Conservation (phyloP, 2,113 vertebrate genomes). For the Oncorhynchus mykiss region DNA sequence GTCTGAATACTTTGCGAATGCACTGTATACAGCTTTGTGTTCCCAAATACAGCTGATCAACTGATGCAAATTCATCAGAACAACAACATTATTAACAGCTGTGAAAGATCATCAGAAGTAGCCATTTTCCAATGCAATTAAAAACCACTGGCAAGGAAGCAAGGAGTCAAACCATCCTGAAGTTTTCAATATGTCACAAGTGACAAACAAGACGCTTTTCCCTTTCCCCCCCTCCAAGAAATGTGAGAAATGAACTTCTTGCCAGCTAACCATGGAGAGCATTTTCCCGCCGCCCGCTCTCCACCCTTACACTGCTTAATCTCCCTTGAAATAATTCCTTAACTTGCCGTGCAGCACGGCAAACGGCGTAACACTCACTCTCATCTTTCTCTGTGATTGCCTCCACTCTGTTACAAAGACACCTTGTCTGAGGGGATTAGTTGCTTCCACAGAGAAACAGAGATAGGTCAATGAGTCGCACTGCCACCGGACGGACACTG, state of each 20-base stretch:
- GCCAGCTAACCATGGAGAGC: conserved; percentile 46
- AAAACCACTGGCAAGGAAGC: conserved; percentile 34
- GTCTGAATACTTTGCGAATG: too few species aligned
- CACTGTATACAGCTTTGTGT: too few species aligned
- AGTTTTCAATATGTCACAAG: conserved; percentile 30
- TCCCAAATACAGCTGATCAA: not conserved
- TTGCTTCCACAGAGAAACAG: conserved; percentile 34
- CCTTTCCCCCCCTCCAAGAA: conserved; percentile 35
- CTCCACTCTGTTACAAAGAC: conserved; percentile 55
- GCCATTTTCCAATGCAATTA: conserved; percentile 18
- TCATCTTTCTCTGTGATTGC: conserved; percentile 47
- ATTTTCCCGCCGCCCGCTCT: not conserved
- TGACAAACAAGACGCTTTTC: conserved; percentile 37
- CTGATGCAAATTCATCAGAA: conserved; percentile 12
- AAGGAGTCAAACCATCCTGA: conserved; percentile 43
- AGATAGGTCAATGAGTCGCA: conserved; percentile 38
- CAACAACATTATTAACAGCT: conserved; percentile 43
- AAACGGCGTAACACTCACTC: conserved; percentile 41
- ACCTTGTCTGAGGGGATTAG: conserved; percentile 58
- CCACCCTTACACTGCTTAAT: conserved; percentile 50
- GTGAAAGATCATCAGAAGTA: conserved; percentile 35
- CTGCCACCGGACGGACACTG: conserved; percentile 1
- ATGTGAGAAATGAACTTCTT: conserved; percentile 42
- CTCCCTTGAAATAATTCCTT: conserved; percentile 61
- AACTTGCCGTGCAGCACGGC: conserved; percentile 59